Percentiles rank a stretch among this genome's conserved stretches.
Evolutionary conservation across 2,888 invertebrate genomes (phyloP).

Genomic region (Lomographa bimaculata): DNA sequence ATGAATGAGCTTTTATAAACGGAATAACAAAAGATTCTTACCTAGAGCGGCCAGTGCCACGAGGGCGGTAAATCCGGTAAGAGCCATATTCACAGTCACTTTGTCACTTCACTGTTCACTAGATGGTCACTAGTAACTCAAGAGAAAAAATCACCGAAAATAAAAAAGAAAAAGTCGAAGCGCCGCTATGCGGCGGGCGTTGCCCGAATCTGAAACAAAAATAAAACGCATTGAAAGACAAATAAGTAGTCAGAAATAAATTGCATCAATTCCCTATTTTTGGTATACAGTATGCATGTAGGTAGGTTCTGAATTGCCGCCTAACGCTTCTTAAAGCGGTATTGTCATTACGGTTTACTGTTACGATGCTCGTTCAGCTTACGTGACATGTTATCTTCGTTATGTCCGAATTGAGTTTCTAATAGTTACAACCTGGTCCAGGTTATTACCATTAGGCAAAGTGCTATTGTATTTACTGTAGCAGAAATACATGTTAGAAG

Average conservation of each 20-base stretch:
- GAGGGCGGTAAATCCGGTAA: slow-evolving; percentile 66
- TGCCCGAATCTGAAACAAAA: slow-evolving; percentile 75
- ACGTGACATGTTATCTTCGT: background rate
- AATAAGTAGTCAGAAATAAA: slow-evolving; percentile 20
- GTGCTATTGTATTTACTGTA: too few relatives aligned
- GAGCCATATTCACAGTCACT: slow-evolving; percentile 66
- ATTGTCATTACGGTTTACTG: slow-evolving; percentile 7
- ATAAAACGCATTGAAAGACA: slow-evolving; percentile 22
- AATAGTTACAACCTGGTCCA: too few relatives aligned
- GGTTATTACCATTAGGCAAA: too few relatives aligned
- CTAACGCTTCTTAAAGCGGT: slow-evolving; percentile 3
- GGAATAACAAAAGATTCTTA: slow-evolving; percentile 50
- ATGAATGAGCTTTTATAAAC: background rate
- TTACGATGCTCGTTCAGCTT: slow-evolving; percentile 5
- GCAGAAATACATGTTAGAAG: too few relatives aligned
- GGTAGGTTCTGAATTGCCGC: slow-evolving; percentile 7
- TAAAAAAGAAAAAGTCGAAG: slow-evolving; percentile 48
- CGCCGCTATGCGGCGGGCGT: slow-evolving; percentile 76
- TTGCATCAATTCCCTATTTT: slow-evolving; percentile 10
- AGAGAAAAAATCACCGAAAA: slow-evolving; percentile 45
- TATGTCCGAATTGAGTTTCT: too few relatives aligned
- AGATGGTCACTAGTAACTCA: slow-evolving; percentile 52
- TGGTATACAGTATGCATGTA: too few relatives aligned
- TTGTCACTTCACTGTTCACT: slow-evolving; percentile 71
- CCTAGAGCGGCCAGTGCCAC: slow-evolving; percentile 73